A percentile compares a stretch with the other conserved stretches of the same genome.
phyloP scores from a whole-genome alignment of 1,140 invertebrate species.

The Papilio machaon region DNA sequence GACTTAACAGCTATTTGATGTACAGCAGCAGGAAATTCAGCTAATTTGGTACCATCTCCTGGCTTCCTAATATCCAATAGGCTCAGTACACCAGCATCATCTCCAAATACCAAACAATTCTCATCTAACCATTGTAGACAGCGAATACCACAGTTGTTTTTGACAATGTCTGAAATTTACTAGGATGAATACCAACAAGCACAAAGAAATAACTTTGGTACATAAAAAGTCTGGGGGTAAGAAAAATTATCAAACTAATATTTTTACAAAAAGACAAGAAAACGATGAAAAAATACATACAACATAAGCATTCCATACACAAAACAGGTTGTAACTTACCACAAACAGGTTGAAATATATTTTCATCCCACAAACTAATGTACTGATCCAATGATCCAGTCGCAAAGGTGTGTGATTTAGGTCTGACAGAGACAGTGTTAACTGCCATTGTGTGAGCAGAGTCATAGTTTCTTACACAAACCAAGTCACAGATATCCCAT shows the following conservation, averaged over 20 bases:
- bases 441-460: conserved; percentile 64
- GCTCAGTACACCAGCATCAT: conserved; percentile 70
- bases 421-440: conserved; percentile 58
- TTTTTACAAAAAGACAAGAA: no score
- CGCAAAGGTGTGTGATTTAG: conserved; percentile 61
- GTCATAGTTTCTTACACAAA: conserved; percentile 66
- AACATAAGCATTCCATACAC: background rate
- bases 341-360: conserved; percentile 60
- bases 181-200: conserved; percentile 6
- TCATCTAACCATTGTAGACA: conserved; percentile 74
- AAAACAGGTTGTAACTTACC: conserved; percentile 51
- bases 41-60: conserved; percentile 48
- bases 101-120: conserved; percentile 69
- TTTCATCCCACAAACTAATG: conserved; percentile 71
- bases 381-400: conserved; percentile 67
- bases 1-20: conserved; percentile 60
- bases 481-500: conserved; percentile 69
- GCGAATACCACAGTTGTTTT: conserved; percentile 67
- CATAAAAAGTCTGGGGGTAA: no score
- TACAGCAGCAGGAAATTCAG: conserved; percentile 67
- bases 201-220: background rate
- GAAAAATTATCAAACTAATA: no score
- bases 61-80: conserved; percentile 66
- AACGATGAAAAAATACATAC: background rate
- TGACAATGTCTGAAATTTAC: conserved; percentile 62